Evolutionary conservation across 2,113 vertebrate genomes (phyloP).

Genomic region (Scomber japonicus): DNA sequence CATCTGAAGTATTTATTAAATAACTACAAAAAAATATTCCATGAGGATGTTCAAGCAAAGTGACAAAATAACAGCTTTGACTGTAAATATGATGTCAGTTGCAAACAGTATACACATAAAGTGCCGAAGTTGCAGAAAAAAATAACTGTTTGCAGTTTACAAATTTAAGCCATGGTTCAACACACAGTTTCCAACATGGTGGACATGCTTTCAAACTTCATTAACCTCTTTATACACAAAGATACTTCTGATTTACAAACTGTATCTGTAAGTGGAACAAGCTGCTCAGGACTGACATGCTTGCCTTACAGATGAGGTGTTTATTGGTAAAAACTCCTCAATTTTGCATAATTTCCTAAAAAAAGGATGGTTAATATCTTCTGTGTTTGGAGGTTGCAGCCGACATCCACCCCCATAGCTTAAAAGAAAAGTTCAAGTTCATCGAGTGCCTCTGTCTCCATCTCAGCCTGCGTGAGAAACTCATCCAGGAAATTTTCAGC

Average conservation of each 20-base stretch:
- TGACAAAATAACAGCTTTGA: constrained; percentile 9
- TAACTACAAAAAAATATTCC: not conserved
- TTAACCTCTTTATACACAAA: not conserved
- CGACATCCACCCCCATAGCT: not conserved
- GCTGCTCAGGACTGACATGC: not conserved
- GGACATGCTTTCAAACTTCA: not conserved
- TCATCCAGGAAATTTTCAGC: constrained; percentile 88
- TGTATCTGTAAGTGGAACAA: not conserved
- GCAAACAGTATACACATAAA: constrained; percentile 27
- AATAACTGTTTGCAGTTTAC: not conserved
- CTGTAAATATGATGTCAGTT: not conserved
- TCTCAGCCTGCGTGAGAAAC: constrained; percentile 84
- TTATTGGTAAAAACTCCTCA: not conserved
- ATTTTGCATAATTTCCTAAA: constrained; percentile 5
- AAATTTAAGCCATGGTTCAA: not conserved
- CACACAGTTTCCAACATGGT: not conserved
- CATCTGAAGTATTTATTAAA: constrained; percentile 44
- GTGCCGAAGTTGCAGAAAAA: constrained; percentile 21
- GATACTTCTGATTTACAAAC: not conserved
- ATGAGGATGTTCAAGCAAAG: constrained; percentile 25
- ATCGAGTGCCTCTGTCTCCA: constrained; percentile 85
- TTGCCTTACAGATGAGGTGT: not conserved
- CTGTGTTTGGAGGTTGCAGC: not conserved
- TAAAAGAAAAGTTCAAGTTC: constrained; percentile 89
- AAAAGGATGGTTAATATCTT: not conserved